Evolutionary conservation across 2,797 vertebrate genomes (phyloP), one percentile per base, ranked within the genome.

Genomic region (Pseudomugil gertrudae): DNA sequence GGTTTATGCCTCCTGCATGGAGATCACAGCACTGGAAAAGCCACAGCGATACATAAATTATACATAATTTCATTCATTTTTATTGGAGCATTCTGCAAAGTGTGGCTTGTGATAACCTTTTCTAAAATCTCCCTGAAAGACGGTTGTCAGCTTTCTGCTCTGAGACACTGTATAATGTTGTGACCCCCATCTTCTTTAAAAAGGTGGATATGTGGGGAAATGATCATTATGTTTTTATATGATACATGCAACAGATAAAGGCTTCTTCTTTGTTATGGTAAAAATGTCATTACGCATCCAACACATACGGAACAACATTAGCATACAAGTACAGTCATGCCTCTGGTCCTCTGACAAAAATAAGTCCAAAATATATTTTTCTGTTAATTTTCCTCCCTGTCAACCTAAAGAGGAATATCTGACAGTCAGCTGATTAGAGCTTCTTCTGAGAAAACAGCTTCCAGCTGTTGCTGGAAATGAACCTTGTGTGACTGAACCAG

Each of bases 251-350:
- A 58, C 24, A 27, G 33, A 27, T 10, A 58, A 40, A 40, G 23
- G 23, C 21, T 36, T 40, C 24, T 17, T 58, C 23, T 58, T 43
- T 15, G 3, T 53, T 14, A 4, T 19, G 33, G 17, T 14, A 51
- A n/a, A 43, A 0, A 8, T 33, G 17, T 45, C 14, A 33, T 40
- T 45, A 19, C 4, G 23, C 23, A n/a, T 56, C 14, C 33, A 40
- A 14, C 51, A 57, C 52, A 45, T 8, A 9, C 17, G 2, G 13
- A 69, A 43, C 35, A 69, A 40, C 36, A 70, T 56, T 50, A 58
- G 27, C 33, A 54, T 62, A 65, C 47, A 27, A 43, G 13, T 14
- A 15, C 30, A 52, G 27, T 47, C 6, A 9, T 23, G 13, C 17
- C 11, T 43, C 24, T 32, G 47, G 21, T 4, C 13, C 57, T 24